Evolutionary conservation across 2,797 vertebrate species (phyloP).

Genomic region (Peromyscus aztecus): DNA sequence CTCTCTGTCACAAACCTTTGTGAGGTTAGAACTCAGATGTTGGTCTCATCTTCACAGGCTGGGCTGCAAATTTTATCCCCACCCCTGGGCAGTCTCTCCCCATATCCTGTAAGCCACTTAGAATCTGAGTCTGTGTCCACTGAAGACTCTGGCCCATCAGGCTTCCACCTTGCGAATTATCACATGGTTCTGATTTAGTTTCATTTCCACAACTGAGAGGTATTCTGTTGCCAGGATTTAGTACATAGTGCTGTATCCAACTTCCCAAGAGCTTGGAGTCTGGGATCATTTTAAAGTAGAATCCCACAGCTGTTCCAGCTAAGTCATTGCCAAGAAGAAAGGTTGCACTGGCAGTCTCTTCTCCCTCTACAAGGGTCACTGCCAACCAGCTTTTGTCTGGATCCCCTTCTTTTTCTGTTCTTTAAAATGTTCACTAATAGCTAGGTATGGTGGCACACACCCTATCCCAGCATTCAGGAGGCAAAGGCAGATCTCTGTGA

Average conservation of each 20-base stretch:
- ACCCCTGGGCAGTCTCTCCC: not conserved
- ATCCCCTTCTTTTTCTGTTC: not conserved
- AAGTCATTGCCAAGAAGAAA: not conserved
- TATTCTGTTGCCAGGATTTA: not conserved
- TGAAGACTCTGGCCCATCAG: not conserved
- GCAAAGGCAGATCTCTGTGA: not conserved
- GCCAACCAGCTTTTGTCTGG: not conserved
- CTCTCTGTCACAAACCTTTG: not conserved
- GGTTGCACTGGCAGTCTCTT: not conserved
- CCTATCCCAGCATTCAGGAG: not conserved
- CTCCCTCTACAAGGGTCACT: not conserved
- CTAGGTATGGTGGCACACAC: not conserved
- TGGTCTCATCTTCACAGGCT: not conserved
- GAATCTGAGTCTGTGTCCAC: not conserved
- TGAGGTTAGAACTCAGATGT: not conserved
- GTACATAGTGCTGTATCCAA: not conserved
- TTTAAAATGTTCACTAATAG: not conserved
- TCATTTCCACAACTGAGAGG: not conserved
- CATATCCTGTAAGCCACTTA: not conserved
- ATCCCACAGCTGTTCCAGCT: not conserved
- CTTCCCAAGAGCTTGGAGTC: not conserved
- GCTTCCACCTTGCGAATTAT: not conserved
- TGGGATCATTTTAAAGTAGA: not conserved
- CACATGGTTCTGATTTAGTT: not conserved
- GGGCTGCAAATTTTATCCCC: not conserved